Evolutionary conservation across 2,888 invertebrate genomes (phyloP).

Genomic region (Watsonalla cultraria): DNA sequence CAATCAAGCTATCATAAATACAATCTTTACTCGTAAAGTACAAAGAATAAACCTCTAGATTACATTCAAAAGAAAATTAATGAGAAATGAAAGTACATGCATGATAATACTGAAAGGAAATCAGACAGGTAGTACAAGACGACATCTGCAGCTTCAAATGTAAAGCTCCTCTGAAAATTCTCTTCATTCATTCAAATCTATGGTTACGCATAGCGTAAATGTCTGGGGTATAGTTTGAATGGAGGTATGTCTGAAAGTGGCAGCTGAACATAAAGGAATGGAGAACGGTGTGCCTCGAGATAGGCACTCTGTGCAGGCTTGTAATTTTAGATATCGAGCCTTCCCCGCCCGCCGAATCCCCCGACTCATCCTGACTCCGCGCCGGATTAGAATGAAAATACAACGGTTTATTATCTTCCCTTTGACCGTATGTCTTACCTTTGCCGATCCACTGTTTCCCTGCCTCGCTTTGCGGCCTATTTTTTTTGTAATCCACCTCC

Average conservation of each 20-base stretch:
- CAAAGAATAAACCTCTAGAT: neutral
- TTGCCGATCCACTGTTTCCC: slow-evolving; percentile 43
- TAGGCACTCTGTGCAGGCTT: slow-evolving; percentile 70
- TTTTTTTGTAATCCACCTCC: slow-evolving; percentile 41
- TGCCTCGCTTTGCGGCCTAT: slow-evolving; percentile 30
- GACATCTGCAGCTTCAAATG: slow-evolving; percentile 28
- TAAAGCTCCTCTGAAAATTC: slow-evolving; percentile 19
- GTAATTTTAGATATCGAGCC: slow-evolving; percentile 75
- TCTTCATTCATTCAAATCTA: slow-evolving; percentile 42
- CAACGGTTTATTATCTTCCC: slow-evolving; percentile 72
- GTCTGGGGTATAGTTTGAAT: slow-evolving; percentile 63
- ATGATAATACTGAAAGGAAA: slow-evolving; percentile 4
- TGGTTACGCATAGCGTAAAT: slow-evolving; percentile 53
- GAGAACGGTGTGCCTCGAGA: slow-evolving; percentile 60
- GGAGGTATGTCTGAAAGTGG: slow-evolving; percentile 66
- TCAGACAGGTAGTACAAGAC: slow-evolving; percentile 7
- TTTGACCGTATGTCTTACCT: slow-evolving; percentile 72
- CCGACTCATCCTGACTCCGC: slow-evolving; percentile 49
- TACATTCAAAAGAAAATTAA: neutral
- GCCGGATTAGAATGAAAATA: slow-evolving; percentile 73
- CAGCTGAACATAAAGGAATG: slow-evolving; percentile 69
- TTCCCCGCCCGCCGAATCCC: slow-evolving; percentile 44
- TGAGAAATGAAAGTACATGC: slow-evolving; percentile 1
- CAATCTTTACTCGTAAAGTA: too few species aligned
- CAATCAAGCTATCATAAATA: too few species aligned